Evolutionary conservation across 1,140 invertebrate genomes (phyloP).

Genomic region (Venustaconcha ellipsiformis): DNA sequence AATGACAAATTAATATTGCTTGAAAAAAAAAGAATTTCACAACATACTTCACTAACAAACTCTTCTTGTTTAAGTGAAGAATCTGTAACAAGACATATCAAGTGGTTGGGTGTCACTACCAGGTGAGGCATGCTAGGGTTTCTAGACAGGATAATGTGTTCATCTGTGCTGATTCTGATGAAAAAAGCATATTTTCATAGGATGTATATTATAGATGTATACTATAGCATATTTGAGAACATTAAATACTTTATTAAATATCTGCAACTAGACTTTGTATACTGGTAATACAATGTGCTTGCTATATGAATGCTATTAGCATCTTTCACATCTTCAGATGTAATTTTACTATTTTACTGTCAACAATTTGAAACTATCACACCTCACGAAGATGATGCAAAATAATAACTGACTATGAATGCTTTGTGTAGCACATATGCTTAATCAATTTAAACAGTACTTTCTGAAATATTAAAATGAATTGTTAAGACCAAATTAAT

Average conservation of each 20-base stretch:
- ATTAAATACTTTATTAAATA: not conserved
- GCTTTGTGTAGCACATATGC: too few species aligned
- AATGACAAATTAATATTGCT: too few species aligned
- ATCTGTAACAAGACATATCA: constrained; percentile 29
- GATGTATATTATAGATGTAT: not conserved
- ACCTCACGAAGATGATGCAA: too few species aligned
- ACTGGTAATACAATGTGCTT: too few species aligned
- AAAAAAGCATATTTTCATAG: constrained; percentile 2
- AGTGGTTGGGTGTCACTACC: constrained; percentile 31
- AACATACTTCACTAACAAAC: constrained; percentile 45
- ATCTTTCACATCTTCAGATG: not conserved
- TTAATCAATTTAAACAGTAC: too few species aligned
- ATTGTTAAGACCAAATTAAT: not conserved
- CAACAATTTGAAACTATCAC: too few species aligned
- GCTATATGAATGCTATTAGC: not conserved
- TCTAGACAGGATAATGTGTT: constrained; percentile 30
- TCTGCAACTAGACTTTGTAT: not conserved
- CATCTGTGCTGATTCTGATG: constrained; percentile 2
- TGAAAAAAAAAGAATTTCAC: too few species aligned
- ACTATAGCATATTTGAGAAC: not conserved
- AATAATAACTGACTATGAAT: too few species aligned
- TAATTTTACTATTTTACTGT: not conserved
- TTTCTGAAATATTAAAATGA: not conserved
- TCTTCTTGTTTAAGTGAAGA: constrained; percentile 38
- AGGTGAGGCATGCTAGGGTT: constrained; percentile 38